Percentiles rank a stretch among this genome's conserved stretches.
These are phyloP conservation scores for Luperina testacea DNA, from an alignment of 2,888 invertebrate species.

Conservation along the genomic window DNA sequence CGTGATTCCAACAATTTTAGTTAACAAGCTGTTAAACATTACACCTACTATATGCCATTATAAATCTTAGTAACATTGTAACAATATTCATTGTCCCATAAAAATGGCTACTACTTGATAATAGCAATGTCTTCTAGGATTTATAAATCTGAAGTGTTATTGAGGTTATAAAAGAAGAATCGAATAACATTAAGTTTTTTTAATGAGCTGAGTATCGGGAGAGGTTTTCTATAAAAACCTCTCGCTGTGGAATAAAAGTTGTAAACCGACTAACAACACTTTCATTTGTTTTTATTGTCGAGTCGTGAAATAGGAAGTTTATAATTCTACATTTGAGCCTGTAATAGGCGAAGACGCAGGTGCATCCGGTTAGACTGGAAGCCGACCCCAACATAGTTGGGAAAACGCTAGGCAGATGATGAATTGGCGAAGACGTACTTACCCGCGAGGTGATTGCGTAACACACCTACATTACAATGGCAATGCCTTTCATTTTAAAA, in stretches of 20 bases:
- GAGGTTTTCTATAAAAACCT: background rate
- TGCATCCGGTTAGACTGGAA: too few relatives aligned
- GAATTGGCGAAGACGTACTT: too few relatives aligned
- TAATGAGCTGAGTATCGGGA: constrained; percentile 19
- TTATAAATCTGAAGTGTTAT: constrained; percentile 46
- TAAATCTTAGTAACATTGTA: constrained; percentile 55
- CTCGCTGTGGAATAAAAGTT: background rate
- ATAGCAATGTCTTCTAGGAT: constrained; percentile 20
- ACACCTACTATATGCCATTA: constrained; percentile 28
- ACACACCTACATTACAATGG: too few relatives aligned
- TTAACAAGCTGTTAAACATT: constrained; percentile 29
- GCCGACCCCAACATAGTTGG: too few relatives aligned
- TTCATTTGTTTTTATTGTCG: background rate
- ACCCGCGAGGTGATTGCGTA: too few relatives aligned
- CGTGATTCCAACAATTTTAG: constrained; percentile 13
- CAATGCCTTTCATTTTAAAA: too few relatives aligned
- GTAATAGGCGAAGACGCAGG: background rate
- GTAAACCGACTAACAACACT: background rate
- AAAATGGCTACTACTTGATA: constrained; percentile 36
- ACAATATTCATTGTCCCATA: constrained; percentile 39
- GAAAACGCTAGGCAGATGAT: too few relatives aligned
- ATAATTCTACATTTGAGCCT: background rate
- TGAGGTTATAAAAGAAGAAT: constrained; percentile 47
- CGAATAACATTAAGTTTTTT: constrained; percentile 29
- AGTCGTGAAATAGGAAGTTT: background rate